Evolutionary conservation across 2,113 vertebrate species (phyloP), one percentile per base, ranked within the genome.

Genomic region (Gadus macrocephalus): DNA sequence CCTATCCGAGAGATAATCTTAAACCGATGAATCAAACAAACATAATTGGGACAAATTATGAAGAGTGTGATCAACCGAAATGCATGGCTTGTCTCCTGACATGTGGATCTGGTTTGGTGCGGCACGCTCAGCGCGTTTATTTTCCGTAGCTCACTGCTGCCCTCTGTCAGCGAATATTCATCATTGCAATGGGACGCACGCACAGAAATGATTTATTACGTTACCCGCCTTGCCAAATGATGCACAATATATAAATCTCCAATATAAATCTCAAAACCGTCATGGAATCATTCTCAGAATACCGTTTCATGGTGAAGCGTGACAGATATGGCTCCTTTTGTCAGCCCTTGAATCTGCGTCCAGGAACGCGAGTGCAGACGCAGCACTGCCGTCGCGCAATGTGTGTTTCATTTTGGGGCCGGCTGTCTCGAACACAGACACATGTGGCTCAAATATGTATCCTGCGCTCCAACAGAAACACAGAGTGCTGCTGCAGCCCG

Each of bases 371-470:
- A 79, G 64, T 90, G 91, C 90, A 87, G 75, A 90, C 85, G 78
- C 87, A 88, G 90, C 90, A 90, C 68, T 79, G 85, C 78, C 8
- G 61, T 72, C 82, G 42, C 12, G 83, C 84, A 91, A 89, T 87
- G 83, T 91, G 92, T 84, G 84, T 92, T 91, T 90, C 86, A 91
- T 92, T 90, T 49, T 88, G 81, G 80, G 78, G 81, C 81, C 63
- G 69, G 79, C 79, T 71, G 87, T 87, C 81, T 89, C 81, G 79
- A 81, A 85, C 88, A 82, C 86, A 85, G 87, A 82, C 86, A 91
- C 88, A 92, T 90, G 86, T 91, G 90, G 85, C 87, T 89, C 76
- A 92, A 92, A 91, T 89, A 91, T 91, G 86, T 84, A 86, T 80
- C 87, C 80, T 62, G 31, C 62, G 76, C 66, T 91, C 83, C 89